Evolutionary conservation across 2,113 vertebrate species (phyloP).

Genomic region (Aramus guarauna): DNA sequence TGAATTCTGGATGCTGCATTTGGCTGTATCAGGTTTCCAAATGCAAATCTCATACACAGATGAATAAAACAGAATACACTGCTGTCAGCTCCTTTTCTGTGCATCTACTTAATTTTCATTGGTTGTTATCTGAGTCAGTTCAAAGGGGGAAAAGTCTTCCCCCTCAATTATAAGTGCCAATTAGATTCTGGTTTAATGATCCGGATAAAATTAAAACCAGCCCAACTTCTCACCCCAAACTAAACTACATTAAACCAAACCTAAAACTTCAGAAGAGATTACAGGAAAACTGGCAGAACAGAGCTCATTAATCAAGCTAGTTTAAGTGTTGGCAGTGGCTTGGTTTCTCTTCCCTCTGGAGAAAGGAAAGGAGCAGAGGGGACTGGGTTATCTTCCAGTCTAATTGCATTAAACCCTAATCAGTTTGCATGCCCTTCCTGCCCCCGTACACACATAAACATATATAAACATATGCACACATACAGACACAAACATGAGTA

Average conservation of each 20-base stretch:
- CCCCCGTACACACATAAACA: rapidly evolving
- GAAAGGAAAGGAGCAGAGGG: not conserved
- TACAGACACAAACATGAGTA: not conserved
- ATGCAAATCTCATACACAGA: constrained; percentile 19
- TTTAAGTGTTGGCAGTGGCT: not conserved
- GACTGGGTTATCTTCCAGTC: not conserved
- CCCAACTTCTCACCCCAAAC: not conserved
- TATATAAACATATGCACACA: not conserved
- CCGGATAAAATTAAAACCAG: constrained; percentile 10
- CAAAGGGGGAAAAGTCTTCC: not conserved
- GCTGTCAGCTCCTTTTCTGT: constrained; percentile 8
- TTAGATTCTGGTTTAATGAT: constrained; percentile 34
- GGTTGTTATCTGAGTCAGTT: constrained; percentile 6
- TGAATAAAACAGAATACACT: constrained; percentile 28
- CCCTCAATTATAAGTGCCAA: not conserved
- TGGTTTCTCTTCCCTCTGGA: not conserved
- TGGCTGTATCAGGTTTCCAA: constrained; percentile 16
- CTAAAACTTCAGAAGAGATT: constrained; percentile 19
- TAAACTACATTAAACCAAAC: not conserved
- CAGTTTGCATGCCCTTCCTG: not conserved
- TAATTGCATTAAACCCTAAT: not conserved
- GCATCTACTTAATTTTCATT: constrained; percentile 5
- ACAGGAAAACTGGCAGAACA: not conserved
- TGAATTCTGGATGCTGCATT: not conserved
- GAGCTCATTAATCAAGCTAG: constrained; percentile 17